These are phyloP conservation scores for Eupelmus urozonus DNA, from an alignment of 2,888 invertebrate genomes.

Conservation along the genomic window DNA sequence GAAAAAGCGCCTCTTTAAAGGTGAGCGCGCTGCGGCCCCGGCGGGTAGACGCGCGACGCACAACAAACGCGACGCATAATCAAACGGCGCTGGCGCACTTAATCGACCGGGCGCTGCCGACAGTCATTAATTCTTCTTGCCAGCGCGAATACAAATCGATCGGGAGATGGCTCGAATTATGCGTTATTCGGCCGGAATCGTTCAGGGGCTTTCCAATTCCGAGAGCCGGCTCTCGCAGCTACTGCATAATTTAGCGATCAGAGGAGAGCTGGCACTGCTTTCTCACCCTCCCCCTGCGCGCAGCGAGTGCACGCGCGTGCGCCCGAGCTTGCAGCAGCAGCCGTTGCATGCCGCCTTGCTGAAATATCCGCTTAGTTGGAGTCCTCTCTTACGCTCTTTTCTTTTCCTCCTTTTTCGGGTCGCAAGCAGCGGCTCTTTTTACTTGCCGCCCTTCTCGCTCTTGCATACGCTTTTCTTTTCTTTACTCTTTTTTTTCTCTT, in stretches of 20 bases:
- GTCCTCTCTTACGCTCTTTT: background rate
- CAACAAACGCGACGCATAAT: background rate
- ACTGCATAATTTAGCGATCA: slow-evolving; percentile 68
- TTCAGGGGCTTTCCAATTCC: slow-evolving; percentile 64
- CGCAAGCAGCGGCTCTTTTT: too few relatives aligned
- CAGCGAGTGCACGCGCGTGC: background rate
- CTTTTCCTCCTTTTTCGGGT: background rate
- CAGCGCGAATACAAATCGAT: background rate
- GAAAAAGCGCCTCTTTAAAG: background rate
- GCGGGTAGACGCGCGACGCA: background rate
- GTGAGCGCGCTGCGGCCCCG: background rate
- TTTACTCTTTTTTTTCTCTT: background rate
- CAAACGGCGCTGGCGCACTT: background rate
- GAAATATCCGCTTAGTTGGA: too few relatives aligned
- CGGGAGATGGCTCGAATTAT: background rate
- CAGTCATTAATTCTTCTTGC: too few relatives aligned
- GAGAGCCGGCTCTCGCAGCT: slow-evolving; percentile 46
- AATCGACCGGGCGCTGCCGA: background rate
- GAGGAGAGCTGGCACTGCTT: slow-evolving; percentile 10
- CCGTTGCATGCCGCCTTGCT: too few relatives aligned
- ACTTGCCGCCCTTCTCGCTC: background rate
- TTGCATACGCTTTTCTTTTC: background rate
- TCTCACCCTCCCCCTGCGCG: background rate
- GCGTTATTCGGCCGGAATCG: slow-evolving; percentile 30
- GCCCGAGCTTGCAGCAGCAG: background rate